A percentile compares a stretch with the other conserved stretches of the same genome.
These are phyloP conservation scores for Fabriciana adippe DNA, from an alignment of 2,888 invertebrate genomes.

Conservation along the genomic window DNA sequence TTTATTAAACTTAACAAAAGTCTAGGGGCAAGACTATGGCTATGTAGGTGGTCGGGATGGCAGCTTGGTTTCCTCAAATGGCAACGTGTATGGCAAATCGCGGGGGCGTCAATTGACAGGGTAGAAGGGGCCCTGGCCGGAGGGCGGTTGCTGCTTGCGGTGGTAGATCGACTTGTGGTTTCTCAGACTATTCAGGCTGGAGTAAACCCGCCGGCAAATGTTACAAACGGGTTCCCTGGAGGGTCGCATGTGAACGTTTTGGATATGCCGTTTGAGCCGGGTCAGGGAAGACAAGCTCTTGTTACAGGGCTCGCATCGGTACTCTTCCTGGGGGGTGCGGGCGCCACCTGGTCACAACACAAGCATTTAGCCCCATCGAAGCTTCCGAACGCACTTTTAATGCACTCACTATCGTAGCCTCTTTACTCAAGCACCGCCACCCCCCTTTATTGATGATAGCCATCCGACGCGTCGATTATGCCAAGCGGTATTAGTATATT, in stretches of 20 bases:
- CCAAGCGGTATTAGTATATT: slow-evolving; percentile 74
- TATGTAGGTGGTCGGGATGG: slow-evolving; percentile 76
- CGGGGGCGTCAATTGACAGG: slow-evolving; percentile 73
- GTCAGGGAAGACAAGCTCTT: slow-evolving; percentile 93
- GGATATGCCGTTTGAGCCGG: slow-evolving; percentile 94
- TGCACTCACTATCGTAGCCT: slow-evolving; percentile 81
- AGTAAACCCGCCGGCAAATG: slow-evolving; percentile 95
- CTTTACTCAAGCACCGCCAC: slow-evolving; percentile 78
- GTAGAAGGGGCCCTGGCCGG: slow-evolving; percentile 71
- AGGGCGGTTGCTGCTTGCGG: slow-evolving; percentile 89
- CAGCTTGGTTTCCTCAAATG: slow-evolving; percentile 71
- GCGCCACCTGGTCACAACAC: slow-evolving; percentile 86
- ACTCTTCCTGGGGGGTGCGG: slow-evolving; percentile 91
- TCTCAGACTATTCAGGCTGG: slow-evolving; percentile 94
- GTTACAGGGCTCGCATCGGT: slow-evolving; percentile 95
- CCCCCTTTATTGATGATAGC: slow-evolving; percentile 73
- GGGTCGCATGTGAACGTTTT: slow-evolving; percentile 95
- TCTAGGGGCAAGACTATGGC: slow-evolving; percentile 80
- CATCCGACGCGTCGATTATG: slow-evolving; percentile 67
- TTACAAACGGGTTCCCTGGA: slow-evolving; percentile 95
- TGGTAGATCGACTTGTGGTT: slow-evolving; percentile 97
- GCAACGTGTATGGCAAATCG: slow-evolving; percentile 56
- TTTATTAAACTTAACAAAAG: slow-evolving; percentile 71
- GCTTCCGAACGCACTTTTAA: slow-evolving; percentile 78
- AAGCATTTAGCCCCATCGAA: slow-evolving; percentile 80